Percentiles rank a stretch among this genome's conserved stretches.
Conservation (phyloP, 2,888 invertebrate species). For the Drosophila merina region DNA sequence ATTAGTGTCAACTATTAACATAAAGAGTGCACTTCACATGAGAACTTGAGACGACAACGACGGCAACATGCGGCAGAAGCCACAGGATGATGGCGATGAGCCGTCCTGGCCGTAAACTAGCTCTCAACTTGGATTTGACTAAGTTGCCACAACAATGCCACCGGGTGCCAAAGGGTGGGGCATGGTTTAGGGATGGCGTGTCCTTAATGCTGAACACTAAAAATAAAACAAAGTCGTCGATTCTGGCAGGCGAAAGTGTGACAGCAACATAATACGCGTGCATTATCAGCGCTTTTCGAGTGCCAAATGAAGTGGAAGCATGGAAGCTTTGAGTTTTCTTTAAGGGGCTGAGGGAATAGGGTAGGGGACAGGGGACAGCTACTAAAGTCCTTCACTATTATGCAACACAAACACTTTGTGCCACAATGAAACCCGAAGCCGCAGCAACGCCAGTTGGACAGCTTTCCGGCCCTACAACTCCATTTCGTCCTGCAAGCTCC, state of each 20-base stretch:
- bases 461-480: slow-evolving; percentile 6
- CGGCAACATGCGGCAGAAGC: slow-evolving; percentile 32
- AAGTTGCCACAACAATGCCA: slow-evolving; percentile 59
- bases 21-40: slow-evolving; percentile 76
- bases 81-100: slow-evolving; percentile 27
- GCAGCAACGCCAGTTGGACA: slow-evolving; percentile 14
- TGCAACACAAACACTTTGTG: slow-evolving; percentile 21
- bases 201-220: slow-evolving; percentile 58
- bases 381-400: not conserved
- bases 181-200: slow-evolving; percentile 36
- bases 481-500: slow-evolving; percentile 24
- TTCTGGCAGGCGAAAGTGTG: slow-evolving; percentile 22
- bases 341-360: not conserved
- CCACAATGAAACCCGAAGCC: slow-evolving; percentile 40
- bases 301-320: slow-evolving; percentile 62
- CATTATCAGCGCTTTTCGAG: slow-evolving; percentile 67
- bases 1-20: slow-evolving; percentile 79
- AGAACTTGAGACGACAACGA: slow-evolving; percentile 74
- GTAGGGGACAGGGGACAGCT: not conserved
- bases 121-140: slow-evolving; percentile 68
- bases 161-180: slow-evolving; percentile 7
- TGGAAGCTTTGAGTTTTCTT: slow-evolving; percentile 10
- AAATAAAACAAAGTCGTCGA: slow-evolving; percentile 50
- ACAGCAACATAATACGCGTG: slow-evolving; percentile 53
- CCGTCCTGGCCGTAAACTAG: slow-evolving; percentile 69